These are phyloP conservation scores for Cynoglossus semilaevis DNA, from an alignment of 2,113 vertebrate genomes.

Conservation along the genomic window DNA sequence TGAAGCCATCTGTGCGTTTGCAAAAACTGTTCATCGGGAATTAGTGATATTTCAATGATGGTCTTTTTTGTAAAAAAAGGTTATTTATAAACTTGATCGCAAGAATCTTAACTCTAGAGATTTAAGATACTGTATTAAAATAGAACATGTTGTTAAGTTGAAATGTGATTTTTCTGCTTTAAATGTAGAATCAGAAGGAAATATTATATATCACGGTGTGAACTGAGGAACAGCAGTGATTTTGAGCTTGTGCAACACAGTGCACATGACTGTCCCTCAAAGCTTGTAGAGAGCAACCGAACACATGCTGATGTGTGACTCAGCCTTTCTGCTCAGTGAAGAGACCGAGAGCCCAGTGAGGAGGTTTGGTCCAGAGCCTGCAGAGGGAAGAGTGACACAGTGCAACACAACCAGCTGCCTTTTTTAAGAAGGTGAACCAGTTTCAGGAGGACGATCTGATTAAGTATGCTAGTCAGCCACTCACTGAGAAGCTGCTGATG, in stretches of 20 bases:
- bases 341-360: conserved; percentile 11
- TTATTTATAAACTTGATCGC: too few species aligned
- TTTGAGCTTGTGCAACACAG: too few species aligned
- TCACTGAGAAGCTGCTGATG: conserved; percentile 16
- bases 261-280: conserved; percentile 1
- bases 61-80: too few species aligned
- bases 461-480: conserved; percentile 48
- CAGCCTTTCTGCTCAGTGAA: conserved; percentile 2
- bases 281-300: conserved; percentile 2
- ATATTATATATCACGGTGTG: too few species aligned
- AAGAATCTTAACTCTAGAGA: too few species aligned
- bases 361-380: conserved; percentile 48
- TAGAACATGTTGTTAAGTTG: too few species aligned
- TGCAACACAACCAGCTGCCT: conserved; percentile 25
- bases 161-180: not conserved
- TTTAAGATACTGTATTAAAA: too few species aligned
- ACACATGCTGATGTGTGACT: not conserved
- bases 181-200: not conserved
- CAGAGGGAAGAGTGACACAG: conserved; percentile 60
- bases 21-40: too few species aligned
- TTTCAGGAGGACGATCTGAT: conserved; percentile 23
- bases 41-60: too few species aligned
- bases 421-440: conserved; percentile 14
- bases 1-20: too few species aligned
- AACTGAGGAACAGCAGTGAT: too few species aligned